phyloP scores from a whole-genome alignment of 1,140 invertebrate species.

The Argopecten irradians region DNA sequence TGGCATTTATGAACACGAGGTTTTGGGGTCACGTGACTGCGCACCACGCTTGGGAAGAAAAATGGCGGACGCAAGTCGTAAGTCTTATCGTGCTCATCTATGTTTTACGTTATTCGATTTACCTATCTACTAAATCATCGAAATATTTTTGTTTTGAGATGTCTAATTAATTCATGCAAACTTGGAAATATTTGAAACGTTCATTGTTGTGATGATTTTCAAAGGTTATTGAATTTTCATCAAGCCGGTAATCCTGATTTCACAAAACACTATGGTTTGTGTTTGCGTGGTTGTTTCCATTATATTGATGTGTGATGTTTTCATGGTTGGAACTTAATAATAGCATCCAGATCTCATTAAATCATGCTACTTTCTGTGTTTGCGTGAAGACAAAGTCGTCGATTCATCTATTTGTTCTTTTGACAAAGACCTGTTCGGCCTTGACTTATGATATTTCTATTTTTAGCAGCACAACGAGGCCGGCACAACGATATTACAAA shows the following conservation, averaged over 20 bases:
- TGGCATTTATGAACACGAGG: neutral
- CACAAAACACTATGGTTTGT: no score
- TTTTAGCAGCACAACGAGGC: no score
- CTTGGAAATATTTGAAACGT: neutral
- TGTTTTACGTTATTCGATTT: neutral
- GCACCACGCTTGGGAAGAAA: slow-evolving; percentile 20
- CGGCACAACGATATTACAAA: no score
- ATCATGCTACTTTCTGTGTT: no score
- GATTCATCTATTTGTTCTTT: no score
- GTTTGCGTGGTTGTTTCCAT: no score
- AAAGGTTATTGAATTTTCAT: neutral
- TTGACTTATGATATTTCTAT: no score
- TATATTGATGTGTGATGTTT: no score
- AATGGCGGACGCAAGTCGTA: slow-evolving; percentile 1
- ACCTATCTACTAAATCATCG: neutral
- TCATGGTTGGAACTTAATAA: no score
- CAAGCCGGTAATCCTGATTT: neutral
- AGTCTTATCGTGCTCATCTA: neutral
- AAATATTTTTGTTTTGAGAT: neutral
- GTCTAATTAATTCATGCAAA: neutral
- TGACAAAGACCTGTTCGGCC: neutral
- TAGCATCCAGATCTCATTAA: no score
- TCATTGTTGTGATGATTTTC: neutral
- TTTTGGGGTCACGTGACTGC: neutral
- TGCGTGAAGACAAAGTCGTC: no score